Percentiles rank a stretch among this genome's conserved stretches.
phyloP scores from a whole-genome alignment of 2,797 vertebrate genomes.

The Vireo griseus region DNA sequence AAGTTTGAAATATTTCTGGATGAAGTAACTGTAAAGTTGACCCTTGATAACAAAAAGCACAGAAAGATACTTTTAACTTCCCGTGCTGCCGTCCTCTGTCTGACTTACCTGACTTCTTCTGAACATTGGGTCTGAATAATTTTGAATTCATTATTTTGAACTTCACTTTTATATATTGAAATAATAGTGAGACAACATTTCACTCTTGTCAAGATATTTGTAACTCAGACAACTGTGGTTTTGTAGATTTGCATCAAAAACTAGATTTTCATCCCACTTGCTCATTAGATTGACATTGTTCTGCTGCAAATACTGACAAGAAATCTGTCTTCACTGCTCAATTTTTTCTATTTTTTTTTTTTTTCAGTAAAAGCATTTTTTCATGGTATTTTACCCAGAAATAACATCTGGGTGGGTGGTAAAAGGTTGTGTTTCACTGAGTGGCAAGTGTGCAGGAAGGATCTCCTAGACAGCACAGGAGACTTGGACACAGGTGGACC shows the following conservation, averaged over 20 bases:
- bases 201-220: slow-evolving; percentile 57
- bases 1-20: background rate
- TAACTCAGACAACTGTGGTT: slow-evolving; percentile 28
- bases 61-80: background rate
- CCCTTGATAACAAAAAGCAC: background rate
- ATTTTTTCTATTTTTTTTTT: background rate
- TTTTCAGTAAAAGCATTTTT: slow-evolving; percentile 23
- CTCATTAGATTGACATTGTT: slow-evolving; percentile 58
- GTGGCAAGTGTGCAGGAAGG: background rate
- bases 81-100: background rate
- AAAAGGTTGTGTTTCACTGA: background rate
- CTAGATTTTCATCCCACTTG: slow-evolving; percentile 49
- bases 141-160: background rate
- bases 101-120: background rate
- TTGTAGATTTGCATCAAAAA: slow-evolving; percentile 60
- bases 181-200: slow-evolving; percentile 44
- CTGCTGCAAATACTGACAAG: slow-evolving; percentile 60
- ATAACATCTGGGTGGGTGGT: background rate
- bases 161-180: slow-evolving; percentile 31
- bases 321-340: background rate
- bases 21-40: background rate
- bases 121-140: background rate
- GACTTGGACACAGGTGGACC: background rate
- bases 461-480: background rate
- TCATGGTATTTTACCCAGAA: background rate